Evolutionary conservation across 2,888 invertebrate species (phyloP).

Genomic region (Conistra vaccinii): DNA sequence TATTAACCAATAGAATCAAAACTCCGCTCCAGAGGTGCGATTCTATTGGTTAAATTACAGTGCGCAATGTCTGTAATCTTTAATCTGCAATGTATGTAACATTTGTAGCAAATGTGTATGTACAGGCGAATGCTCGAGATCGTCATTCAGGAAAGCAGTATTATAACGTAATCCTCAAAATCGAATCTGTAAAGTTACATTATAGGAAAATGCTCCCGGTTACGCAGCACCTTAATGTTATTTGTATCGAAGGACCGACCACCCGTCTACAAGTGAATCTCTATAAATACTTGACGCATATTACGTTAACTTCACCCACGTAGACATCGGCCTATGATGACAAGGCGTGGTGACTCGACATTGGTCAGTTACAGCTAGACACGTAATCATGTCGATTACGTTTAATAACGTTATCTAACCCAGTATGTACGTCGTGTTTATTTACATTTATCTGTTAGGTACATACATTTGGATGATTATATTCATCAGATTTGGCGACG

Average conservation of each 20-base stretch:
- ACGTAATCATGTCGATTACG: slow-evolving; percentile 34
- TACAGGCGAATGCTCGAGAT: too few species aligned
- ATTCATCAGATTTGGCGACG: slow-evolving; percentile 18
- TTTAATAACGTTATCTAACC: slow-evolving; percentile 44
- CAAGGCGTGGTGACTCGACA: slow-evolving; percentile 50
- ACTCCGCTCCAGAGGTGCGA: too few species aligned
- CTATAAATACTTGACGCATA: slow-evolving; percentile 38
- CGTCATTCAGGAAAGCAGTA: too few species aligned
- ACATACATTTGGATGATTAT: slow-evolving; percentile 8
- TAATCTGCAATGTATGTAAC: too few species aligned
- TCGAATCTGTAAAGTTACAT: too few species aligned
- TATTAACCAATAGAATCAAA: too few species aligned
- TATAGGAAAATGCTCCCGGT: too few species aligned
- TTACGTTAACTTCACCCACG: slow-evolving; percentile 31
- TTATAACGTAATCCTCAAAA: too few species aligned
- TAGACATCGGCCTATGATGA: background rate
- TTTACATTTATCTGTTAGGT: slow-evolving; percentile 47
- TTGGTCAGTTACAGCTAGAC: slow-evolving; percentile 43
- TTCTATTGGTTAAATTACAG: too few species aligned
- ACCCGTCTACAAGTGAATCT: slow-evolving; percentile 10
- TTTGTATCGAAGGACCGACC: slow-evolving; percentile 16
- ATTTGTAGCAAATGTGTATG: too few species aligned
- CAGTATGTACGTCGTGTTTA: slow-evolving; percentile 28
- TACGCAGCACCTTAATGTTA: too few species aligned
- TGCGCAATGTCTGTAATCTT: too few species aligned